Evolutionary conservation across 2,888 invertebrate species (phyloP), one percentile per base, ranked within the genome.

Genomic region (Lordiphosa fenestrarum): DNA sequence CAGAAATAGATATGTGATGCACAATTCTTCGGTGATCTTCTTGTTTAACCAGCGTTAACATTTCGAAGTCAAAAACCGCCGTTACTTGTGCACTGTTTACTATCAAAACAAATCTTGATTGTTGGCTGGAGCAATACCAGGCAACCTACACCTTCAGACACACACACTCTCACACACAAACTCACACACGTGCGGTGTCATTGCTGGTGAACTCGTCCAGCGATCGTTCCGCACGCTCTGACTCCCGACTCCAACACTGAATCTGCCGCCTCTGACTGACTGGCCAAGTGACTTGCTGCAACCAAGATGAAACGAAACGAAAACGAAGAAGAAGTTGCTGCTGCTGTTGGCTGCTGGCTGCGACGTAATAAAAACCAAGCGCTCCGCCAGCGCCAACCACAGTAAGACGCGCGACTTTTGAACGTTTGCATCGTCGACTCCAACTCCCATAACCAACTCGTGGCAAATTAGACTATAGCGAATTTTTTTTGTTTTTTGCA

Each of bases 321-420:
- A 64, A 69, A 72, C 73, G 47, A 41, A 36, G 57, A 51, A 36
- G 33, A 35, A 39, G 76, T 25, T 51, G 71, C 53, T 54, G 51
- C 10, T 39, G 52, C 36, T 23, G n/a, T n/a, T n/a, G 15, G 15
- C 15, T 15, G 15, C 15, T 15, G 15, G 49, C 12, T 51, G 65
- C 19, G 12, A 49, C 36, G 54, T 50, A 38, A 89, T 89, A 89
- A 86, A 89, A 89, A 87, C 88, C 72, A 72, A 81, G 75, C 74
- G 75, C 80, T 61, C 55, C 70, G 68, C 71, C 83, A 71, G 86
- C 86, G 83, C 74, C 82, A 77, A 70, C 73, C 84, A 84, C 87
- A 89, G 89, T 89, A 73, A 78, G 83, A 71, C 84, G 82, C 85
- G 84, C 77, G 85, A 84, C 82, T 73, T 74, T 68, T 71, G 62